phyloP scores from a whole-genome alignment of 2,888 invertebrate species.

The Melanotus villosus region DNA sequence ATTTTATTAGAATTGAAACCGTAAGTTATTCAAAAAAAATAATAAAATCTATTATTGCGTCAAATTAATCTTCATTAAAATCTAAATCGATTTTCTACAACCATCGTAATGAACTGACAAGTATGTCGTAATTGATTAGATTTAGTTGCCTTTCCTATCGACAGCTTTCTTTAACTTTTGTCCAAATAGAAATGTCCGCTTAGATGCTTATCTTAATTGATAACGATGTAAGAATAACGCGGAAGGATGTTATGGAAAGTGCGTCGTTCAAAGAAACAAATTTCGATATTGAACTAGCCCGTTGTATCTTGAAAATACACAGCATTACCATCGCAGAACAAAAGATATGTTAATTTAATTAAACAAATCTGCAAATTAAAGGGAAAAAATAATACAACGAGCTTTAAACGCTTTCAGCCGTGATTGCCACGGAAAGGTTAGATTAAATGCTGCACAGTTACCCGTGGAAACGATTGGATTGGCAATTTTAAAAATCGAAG shows the following conservation, averaged over 20 bases:
- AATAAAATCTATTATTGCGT: neutral
- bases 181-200: slow-evolving; percentile 1
- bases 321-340: neutral
- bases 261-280: too few relatives aligned
- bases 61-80: slow-evolving; percentile 22
- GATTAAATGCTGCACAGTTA: slow-evolving; percentile 46
- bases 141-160: slow-evolving; percentile 6
- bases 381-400: slow-evolving; percentile 39
- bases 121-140: slow-evolving; percentile 15
- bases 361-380: slow-evolving; percentile 51
- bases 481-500: slow-evolving; percentile 49
- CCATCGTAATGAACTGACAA: slow-evolving; percentile 1
- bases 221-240: slow-evolving; percentile 7
- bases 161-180: slow-evolving; percentile 11
- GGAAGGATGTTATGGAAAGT: neutral
- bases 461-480: slow-evolving; percentile 46
- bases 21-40: slow-evolving; percentile 3
- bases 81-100: slow-evolving; percentile 16
- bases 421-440: slow-evolving; percentile 47
- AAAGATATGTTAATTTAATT: slow-evolving; percentile 42
- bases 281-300: too few relatives aligned
- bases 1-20: slow-evolving; percentile 13
- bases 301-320: too few relatives aligned
- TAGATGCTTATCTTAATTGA: slow-evolving; percentile 14
- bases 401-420: slow-evolving; percentile 44